Conservation (phyloP, 2,888 invertebrate genomes). For the Blera fallax region DNA sequence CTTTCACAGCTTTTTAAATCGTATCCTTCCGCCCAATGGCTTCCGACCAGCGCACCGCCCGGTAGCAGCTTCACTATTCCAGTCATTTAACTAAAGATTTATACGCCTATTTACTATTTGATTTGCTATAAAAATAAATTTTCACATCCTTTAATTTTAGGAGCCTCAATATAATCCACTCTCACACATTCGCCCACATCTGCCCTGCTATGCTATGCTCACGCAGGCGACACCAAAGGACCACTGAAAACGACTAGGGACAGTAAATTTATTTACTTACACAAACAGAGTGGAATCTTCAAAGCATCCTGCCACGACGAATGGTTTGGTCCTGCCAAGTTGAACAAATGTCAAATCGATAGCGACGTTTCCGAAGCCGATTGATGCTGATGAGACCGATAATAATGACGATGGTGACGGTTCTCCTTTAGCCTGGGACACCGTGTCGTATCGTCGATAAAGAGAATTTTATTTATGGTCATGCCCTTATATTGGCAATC, state of each 20-base stretch:
- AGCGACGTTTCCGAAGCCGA: constrained; percentile 36
- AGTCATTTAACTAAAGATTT: not conserved
- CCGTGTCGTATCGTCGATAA: constrained; percentile 27
- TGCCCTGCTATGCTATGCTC: not conserved
- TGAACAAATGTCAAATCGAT: constrained; percentile 70
- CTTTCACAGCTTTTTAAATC: too few relatives aligned
- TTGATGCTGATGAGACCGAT: constrained; percentile 21
- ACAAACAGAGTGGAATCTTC: constrained; percentile 8
- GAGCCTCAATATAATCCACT: constrained; percentile 25
- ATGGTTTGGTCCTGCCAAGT: constrained; percentile 41
- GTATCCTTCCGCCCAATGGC: not conserved
- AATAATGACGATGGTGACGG: constrained; percentile 54
- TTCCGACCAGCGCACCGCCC: not conserved
- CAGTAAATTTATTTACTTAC: constrained; percentile 52
- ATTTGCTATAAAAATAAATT: constrained; percentile 53
- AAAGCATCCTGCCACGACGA: constrained; percentile 26
- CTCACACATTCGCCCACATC: not conserved
- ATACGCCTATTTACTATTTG: constrained; percentile 18
- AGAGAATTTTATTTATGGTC: constrained; percentile 66
- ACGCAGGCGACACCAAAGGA: constrained; percentile 3
- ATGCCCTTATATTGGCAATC: constrained; percentile 71
- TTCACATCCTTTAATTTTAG: constrained; percentile 42
- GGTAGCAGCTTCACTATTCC: not conserved
- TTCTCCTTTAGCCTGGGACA: not conserved
- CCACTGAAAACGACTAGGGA: not conserved